Conservation (phyloP, 2,888 invertebrate genomes). For the Caenorhabditis zanzibari region DNA sequence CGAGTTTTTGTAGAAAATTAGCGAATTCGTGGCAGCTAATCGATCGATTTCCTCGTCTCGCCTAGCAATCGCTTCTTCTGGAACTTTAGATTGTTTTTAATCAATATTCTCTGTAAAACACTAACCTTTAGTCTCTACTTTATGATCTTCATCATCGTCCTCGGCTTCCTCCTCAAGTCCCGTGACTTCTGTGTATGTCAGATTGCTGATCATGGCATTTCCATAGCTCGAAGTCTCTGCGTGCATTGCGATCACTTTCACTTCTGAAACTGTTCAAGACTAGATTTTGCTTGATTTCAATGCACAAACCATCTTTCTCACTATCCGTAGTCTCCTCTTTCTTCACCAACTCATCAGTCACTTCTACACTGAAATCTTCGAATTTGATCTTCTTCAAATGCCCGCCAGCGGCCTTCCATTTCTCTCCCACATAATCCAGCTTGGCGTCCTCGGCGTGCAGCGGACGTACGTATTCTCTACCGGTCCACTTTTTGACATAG, state of each 20-base stretch:
- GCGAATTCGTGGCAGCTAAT: slow-evolving; percentile 38
- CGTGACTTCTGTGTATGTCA: background rate
- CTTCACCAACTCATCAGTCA: slow-evolving; percentile 32
- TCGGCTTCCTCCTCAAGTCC: slow-evolving; percentile 49
- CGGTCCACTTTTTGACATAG: slow-evolving; percentile 74
- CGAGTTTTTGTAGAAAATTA: slow-evolving; percentile 63
- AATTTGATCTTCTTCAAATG: slow-evolving; percentile 59
- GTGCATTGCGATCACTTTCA: slow-evolving; percentile 71
- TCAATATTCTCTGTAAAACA: background rate
- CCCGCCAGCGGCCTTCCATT: slow-evolving; percentile 60
- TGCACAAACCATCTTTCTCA: slow-evolving; percentile 30
- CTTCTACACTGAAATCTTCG: slow-evolving; percentile 39
- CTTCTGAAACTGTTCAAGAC: slow-evolving; percentile 20
- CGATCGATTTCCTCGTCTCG: slow-evolving; percentile 56
- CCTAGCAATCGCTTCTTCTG: slow-evolving; percentile 32
- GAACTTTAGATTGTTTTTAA: background rate
- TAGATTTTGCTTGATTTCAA: background rate
- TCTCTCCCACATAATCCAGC: slow-evolving; percentile 69
- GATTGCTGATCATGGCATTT: background rate
- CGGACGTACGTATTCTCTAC: slow-evolving; percentile 69
- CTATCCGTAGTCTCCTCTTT: slow-evolving; percentile 8
- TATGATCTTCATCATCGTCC: slow-evolving; percentile 24
- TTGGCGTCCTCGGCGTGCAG: slow-evolving; percentile 56
- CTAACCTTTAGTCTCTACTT: slow-evolving; percentile 15
- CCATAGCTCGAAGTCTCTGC: slow-evolving; percentile 49